Base-by-base conservation (phyloP, 2,888 invertebrate species). In the Scaptomyza cyrtandrae region DNA sequence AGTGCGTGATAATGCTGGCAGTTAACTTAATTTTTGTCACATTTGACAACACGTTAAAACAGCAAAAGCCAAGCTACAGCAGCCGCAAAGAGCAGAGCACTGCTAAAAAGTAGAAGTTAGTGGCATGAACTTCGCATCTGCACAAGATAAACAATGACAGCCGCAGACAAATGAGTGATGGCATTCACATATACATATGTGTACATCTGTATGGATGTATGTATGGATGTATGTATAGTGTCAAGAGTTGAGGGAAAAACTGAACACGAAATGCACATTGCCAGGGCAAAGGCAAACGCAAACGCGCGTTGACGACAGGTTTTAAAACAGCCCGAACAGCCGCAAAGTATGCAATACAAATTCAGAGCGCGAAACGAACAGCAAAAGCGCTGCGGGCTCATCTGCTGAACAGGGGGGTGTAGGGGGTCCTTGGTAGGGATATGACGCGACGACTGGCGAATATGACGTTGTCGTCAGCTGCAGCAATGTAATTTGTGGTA, bases 21-120 rank as follows among this genome's bases (percentile, higher is more conserved):
- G 89, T 89, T 89, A 87, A 85, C 80, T 88, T 89, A 81, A 87
- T 87, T 89, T 89, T 88, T 78, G 86, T 89, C 87, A 86, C 87
- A 87, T 89, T 89, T 87, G 76, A 86, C 88, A 89, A 82, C 88
- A 88, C 87, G 84, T 89, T 87, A 87, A 86, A 71, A 73, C 82
- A 72, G 71, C 44, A 57, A 62, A 45, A 41, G 58, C 33, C 50
- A 29, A 58, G 31, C 46, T 2, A 19, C 52, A 48, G 24, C 9
- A 50, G 7, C 50, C 29, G 50, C 50, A 69, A 58, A 35, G 59
- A 54, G 50, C 53, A 71, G 61, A 60, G n/a, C 55, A 45, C 35
- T 45, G 66, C 50, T 45, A 46, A 61, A 67, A 49, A 68, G 72
- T 55, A 16, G 50, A 66, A 76, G 65, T 57, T 70, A 46, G 65